Evolutionary conservation across 2,888 invertebrate genomes (phyloP).

Genomic region (Andrena flavipes): DNA sequence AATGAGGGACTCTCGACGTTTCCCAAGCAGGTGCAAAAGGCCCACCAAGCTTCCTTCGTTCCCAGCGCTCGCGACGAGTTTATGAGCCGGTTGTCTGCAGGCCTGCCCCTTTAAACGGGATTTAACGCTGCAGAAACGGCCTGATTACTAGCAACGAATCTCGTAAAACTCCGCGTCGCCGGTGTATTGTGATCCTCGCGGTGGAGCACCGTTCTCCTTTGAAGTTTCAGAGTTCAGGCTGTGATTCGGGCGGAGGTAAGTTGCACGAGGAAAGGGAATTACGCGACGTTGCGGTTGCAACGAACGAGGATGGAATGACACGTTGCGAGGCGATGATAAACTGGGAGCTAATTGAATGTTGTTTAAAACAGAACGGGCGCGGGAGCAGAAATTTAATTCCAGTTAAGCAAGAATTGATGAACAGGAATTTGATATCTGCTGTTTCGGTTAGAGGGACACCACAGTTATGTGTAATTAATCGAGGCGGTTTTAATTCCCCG

Average conservation of each 20-base stretch:
- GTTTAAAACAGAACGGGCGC: not conserved
- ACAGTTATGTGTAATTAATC: conserved; percentile 1
- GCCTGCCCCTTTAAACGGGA: conserved; percentile 7
- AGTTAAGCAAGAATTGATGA: not conserved
- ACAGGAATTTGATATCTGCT: not conserved
- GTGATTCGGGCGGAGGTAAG: not conserved
- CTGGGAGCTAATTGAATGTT: not conserved
- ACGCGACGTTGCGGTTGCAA: not conserved
- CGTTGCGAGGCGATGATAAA: not conserved
- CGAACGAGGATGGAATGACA: not conserved
- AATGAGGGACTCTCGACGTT: conserved; percentile 57
- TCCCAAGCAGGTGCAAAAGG: conserved; percentile 15
- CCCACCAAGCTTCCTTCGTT: conserved; percentile 27
- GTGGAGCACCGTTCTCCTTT: not conserved
- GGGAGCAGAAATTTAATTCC: not conserved
- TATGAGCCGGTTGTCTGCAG: conserved; percentile 35
- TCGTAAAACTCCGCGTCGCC: conserved; percentile 15
- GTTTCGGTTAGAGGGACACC: not conserved
- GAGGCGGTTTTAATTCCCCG: conserved; percentile 7
- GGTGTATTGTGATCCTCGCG: not conserved
- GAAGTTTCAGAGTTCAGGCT: not conserved
- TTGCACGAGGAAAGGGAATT: conserved; percentile 4
- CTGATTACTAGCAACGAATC: not conserved
- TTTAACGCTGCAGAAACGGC: conserved; percentile 10
- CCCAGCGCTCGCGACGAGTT: conserved; percentile 33